Evolutionary conservation across 2,797 vertebrate species (phyloP).

Genomic region (Microctenopoma steveboyesi): DNA sequence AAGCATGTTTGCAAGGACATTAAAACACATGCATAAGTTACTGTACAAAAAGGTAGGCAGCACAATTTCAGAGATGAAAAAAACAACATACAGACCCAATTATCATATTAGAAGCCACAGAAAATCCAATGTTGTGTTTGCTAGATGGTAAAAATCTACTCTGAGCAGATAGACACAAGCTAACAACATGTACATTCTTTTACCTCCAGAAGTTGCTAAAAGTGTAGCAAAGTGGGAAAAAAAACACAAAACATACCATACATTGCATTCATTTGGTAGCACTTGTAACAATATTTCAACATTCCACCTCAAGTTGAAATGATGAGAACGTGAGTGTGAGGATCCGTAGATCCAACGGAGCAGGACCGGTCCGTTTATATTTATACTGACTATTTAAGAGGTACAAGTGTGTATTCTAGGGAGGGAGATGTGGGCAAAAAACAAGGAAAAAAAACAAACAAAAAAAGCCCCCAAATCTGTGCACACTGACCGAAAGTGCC

Average conservation of each 20-base stretch:
- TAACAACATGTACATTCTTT: conserved; percentile 57
- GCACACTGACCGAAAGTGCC: conserved; percentile 57
- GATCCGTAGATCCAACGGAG: conserved; percentile 41
- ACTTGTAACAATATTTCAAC: conserved; percentile 49
- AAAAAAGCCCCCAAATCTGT: conserved; percentile 35
- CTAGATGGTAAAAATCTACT: conserved; percentile 49
- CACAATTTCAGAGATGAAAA: conserved; percentile 61
- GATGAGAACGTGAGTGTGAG: conserved; percentile 38
- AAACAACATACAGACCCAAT: conserved; percentile 42
- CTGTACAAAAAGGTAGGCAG: conserved; percentile 78
- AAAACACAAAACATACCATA: conserved; percentile 26
- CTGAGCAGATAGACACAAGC: conserved; percentile 42
- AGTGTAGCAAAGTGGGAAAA: conserved; percentile 59
- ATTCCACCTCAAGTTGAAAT: conserved; percentile 41
- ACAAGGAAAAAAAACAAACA: not conserved
- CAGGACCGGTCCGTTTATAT: conserved; percentile 51
- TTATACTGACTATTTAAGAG: conserved; percentile 57
- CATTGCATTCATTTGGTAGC: conserved; percentile 53
- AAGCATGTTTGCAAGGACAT: conserved; percentile 67
- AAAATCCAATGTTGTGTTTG: conserved; percentile 54
- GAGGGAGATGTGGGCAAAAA: conserved; percentile 13
- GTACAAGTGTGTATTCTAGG: conserved; percentile 57
- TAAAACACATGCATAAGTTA: conserved; percentile 82
- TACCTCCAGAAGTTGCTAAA: conserved; percentile 39
- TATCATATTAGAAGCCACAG: conserved; percentile 51